Evolutionary conservation across 2,113 vertebrate genomes (phyloP).

Genomic region (Thinocorus orbignyianus): DNA sequence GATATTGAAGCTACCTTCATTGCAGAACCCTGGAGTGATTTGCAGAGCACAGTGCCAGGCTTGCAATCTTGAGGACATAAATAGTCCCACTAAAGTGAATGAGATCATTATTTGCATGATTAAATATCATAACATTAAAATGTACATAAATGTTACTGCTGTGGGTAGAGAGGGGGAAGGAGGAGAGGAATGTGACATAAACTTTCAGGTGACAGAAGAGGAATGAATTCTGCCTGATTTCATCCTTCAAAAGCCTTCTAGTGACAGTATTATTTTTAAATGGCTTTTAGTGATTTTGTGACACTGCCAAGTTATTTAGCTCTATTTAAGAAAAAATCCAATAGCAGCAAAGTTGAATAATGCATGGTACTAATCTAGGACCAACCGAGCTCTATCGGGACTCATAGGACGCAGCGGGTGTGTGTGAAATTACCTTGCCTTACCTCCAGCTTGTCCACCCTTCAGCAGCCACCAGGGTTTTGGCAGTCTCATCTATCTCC

Average conservation of each 20-base stretch:
- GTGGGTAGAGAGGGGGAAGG: slow-evolving; percentile 57
- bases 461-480: neutral
- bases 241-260: slow-evolving; percentile 41
- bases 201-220: slow-evolving; percentile 53
- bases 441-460: neutral
- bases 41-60: neutral
- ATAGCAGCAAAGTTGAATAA: neutral
- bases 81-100: neutral
- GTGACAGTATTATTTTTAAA: slow-evolving; percentile 56
- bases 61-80: slow-evolving; percentile 7
- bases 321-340: neutral
- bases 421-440: neutral
- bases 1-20: neutral
- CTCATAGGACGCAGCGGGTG: neutral
- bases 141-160: slow-evolving; percentile 27
- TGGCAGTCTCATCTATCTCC: neutral
- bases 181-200: slow-evolving; percentile 36
- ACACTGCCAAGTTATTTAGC: slow-evolving; percentile 51
- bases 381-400: neutral
- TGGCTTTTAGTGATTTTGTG: slow-evolving; percentile 52
- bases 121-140: slow-evolving; percentile 51
- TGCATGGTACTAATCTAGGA: neutral
- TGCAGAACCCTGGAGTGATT: neutral
- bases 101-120: slow-evolving; percentile 59
- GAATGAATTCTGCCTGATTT: slow-evolving; percentile 34